These are phyloP conservation scores for Epinephelus cyanopodus DNA, from an alignment of 2,113 vertebrate genomes.

Conservation along the genomic window DNA sequence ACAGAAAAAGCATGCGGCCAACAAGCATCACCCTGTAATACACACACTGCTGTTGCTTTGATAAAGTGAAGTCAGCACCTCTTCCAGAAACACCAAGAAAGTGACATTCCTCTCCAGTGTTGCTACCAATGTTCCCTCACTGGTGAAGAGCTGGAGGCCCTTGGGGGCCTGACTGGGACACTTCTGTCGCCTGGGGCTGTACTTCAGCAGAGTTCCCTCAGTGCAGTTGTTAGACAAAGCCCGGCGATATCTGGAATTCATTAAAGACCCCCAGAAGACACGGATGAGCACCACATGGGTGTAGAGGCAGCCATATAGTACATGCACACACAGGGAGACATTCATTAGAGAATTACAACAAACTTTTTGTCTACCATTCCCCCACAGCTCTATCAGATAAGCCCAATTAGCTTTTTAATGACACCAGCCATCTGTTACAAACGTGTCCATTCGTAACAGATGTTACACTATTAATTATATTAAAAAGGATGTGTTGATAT, in stretches of 20 bases:
- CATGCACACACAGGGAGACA: neutral
- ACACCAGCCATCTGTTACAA: neutral
- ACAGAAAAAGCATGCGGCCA: constrained; percentile 25
- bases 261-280: constrained; percentile 18
- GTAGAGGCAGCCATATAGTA: neutral
- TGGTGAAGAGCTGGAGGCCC: constrained; percentile 90
- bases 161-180: constrained; percentile 90
- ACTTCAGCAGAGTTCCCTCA: constrained; percentile 86
- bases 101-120: constrained; percentile 90
- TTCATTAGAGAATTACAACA: neutral
- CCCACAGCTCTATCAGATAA: neutral
- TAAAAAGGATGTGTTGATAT: neutral
- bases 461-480: neutral
- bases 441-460: neutral
- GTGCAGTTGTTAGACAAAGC: constrained; percentile 95
- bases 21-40: constrained; percentile 1
- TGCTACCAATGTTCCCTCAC: constrained; percentile 89
- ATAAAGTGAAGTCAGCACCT: constrained; percentile 82
- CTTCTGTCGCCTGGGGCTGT: constrained; percentile 90
- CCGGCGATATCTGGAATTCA: constrained; percentile 87
- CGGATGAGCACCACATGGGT: neutral
- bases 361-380: neutral
- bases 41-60: constrained; percentile 9
- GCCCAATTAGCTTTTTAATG: neutral
- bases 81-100: constrained; percentile 92